Base-by-base conservation (phyloP, 2,113 vertebrate species). In the Mesoclemmys tuberculata region DNA sequence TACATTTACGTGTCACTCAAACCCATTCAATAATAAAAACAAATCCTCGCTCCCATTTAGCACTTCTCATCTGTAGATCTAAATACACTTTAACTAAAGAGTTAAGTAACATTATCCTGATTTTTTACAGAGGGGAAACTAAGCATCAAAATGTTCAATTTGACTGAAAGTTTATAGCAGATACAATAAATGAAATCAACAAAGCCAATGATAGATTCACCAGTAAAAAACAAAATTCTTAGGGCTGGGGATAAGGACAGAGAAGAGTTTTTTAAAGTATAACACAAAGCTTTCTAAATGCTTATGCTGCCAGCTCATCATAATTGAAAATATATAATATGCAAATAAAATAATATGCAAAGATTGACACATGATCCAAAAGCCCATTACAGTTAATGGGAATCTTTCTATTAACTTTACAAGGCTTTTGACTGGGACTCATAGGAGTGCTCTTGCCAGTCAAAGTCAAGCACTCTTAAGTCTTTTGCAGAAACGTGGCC, bases 91-190 rank as follows among this genome's bases (percentile, higher is more conserved):
- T 51, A 80, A 26, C 89, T 22, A 86, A 93, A 79, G 74, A 35
- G 13, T 31, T 61, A 61, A 31, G 48, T 0, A 29, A 41, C 1
- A 21, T 79, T 58, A 19, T 71, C 85, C 6, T 83, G 9, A 83
- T 52, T 89, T 46, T 89, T 87, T 61, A 87, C 26, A 80, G 38
- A 87, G 51, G 8, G 0, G 1, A 13, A 95, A 64, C 0, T 19
- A 94, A 13, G 10, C 46, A 90, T 21, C 75, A 84, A 87, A 93
- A 87, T 38, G 82, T 68, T 88, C n/a, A 79, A 8, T 68, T 85
- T 55, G 87, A 31, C 5, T 29, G 68, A 29, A 85, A 95, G 71
- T 75, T 75, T 16, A 46, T 11, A 4, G 8, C 64, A 82, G 21
- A 27, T 11, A 48, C 80, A 92, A 4, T 56, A 27, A 93, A 82